Conservation (phyloP, 2,888 invertebrate genomes). For the Aleiodes leptofemur region DNA sequence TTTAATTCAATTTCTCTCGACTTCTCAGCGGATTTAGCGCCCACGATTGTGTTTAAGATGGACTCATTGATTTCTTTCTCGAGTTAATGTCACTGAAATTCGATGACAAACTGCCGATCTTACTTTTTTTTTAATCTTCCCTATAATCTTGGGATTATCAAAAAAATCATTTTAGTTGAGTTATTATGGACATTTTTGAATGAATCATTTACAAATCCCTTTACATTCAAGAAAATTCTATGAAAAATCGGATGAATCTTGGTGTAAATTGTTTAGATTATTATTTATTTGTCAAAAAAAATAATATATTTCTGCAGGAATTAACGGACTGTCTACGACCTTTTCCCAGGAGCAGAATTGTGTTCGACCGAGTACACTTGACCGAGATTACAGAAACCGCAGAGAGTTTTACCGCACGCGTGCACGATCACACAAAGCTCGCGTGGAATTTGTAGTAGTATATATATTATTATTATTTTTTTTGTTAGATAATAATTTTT, state of each 20-base stretch:
- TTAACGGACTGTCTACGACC: not conserved
- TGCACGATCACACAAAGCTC: conserved; percentile 44
- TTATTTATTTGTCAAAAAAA: not conserved
- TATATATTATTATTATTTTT: conserved; percentile 19
- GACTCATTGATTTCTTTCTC: not conserved
- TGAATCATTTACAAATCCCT: not conserved
- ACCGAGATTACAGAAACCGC: conserved; percentile 52
- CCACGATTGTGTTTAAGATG: not conserved
- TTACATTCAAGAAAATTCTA: too few relatives aligned
- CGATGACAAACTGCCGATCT: conserved; percentile 9
- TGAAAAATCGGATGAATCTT: too few relatives aligned
- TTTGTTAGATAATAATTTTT: conserved; percentile 16
- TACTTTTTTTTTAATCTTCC: conserved; percentile 23
- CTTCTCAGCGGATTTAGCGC: not conserved
- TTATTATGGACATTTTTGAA: not conserved
- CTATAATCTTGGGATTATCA: conserved; percentile 2
- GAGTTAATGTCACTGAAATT: conserved; percentile 7
- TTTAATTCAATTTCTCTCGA: not conserved
- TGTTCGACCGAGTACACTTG: conserved; percentile 51
- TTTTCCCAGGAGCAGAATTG: not conserved
- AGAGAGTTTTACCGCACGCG: conserved; percentile 39
- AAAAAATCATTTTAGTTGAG: not conserved
- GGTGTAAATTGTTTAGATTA: too few relatives aligned
- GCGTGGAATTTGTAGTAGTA: conserved; percentile 23
- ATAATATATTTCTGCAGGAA: not conserved